Evolutionary conservation across 1,140 invertebrate species (phyloP), one percentile per base, ranked within the genome.

Genomic region (Dermatophagoides farinae): DNA sequence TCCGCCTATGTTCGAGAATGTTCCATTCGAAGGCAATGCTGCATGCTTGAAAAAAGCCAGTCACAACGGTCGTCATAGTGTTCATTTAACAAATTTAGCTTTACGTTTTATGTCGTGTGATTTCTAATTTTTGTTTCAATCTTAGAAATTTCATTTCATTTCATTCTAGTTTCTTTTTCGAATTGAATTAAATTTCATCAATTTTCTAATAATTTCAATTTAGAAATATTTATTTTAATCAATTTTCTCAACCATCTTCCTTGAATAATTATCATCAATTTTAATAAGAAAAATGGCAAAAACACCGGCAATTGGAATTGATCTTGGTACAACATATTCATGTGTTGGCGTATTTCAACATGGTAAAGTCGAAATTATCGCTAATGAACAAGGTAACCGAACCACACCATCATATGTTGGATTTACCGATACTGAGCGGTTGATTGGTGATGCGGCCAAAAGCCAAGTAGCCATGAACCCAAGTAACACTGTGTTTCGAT

Each of bases 331-430:
- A 16, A 76, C 76, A 11, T 77, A 76, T 64, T 76, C 74, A 9
- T 77, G 75, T 64, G 74, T 76, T 22, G 77, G 76, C 47, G 77
- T 79, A 2, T 80, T 78, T 65, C 72, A 75, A 62, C 68, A 80
- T 70, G 85, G 89, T 69, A 93, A 92, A 74, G 90, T 96, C 55
- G 90, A 96, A 78, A 95, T 96, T 70, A 93, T 96, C 73, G 89
- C 90, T 66, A 96, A 95, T 71, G 90, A 95, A 74, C 89, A 97
- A 73, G 91, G 90, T 70, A 97, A 97, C 77, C 78, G 91, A 68
- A 97, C 91, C 40, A 97, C 92, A 60, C 92, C 92, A 57, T 89
- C 86, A 61, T 96, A 95, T 79, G 91, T 97, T 50, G 90, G 90
- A 61, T 96, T 97, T 77, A 95, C 88, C 54, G 91, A 96, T 69